Percentiles rank a stretch among this genome's conserved stretches.
These are phyloP conservation scores for Neodon shergylaensis DNA, from an alignment of 2,113 vertebrate genomes.

Conservation along the genomic window DNA sequence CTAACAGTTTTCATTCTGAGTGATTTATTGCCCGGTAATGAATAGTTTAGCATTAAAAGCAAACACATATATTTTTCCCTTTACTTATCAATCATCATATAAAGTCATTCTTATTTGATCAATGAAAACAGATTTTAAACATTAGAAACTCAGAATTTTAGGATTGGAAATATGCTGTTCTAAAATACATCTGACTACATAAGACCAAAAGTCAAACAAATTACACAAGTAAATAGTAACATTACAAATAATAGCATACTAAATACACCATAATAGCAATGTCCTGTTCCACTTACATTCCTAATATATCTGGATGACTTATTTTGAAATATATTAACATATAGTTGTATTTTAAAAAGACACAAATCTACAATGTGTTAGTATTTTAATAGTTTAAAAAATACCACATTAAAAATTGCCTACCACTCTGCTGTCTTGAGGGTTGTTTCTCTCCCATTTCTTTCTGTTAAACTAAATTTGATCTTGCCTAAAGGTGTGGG, in stretches of 20 bases:
- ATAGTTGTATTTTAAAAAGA: conserved; percentile 51
- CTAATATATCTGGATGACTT: conserved; percentile 12
- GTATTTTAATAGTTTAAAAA: conserved; percentile 54
- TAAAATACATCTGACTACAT: neutral
- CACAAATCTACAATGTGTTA: conserved; percentile 10
- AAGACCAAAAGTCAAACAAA: neutral
- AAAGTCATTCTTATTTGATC: neutral
- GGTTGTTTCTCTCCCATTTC: conserved; percentile 53
- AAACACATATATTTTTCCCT: neutral
- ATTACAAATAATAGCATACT: neutral
- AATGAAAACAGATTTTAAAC: neutral
- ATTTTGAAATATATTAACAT: conserved; percentile 50
- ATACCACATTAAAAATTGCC: conserved; percentile 70
- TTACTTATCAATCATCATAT: neutral
- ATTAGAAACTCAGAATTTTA: conserved; percentile 23
- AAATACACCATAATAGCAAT: neutral
- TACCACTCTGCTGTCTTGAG: conserved; percentile 63
- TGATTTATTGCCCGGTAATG: conserved; percentile 22
- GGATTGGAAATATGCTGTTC: neutral
- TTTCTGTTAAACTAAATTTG: conserved; percentile 74
- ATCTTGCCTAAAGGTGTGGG: conserved; percentile 78
- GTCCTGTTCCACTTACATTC: conserved; percentile 38
- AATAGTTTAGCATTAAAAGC: conserved; percentile 10
- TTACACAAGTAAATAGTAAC: neutral
- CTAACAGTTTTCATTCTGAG: conserved; percentile 4